Base-by-base conservation (phyloP, 2,888 invertebrate genomes). In the Drosophila melanosoma region DNA sequence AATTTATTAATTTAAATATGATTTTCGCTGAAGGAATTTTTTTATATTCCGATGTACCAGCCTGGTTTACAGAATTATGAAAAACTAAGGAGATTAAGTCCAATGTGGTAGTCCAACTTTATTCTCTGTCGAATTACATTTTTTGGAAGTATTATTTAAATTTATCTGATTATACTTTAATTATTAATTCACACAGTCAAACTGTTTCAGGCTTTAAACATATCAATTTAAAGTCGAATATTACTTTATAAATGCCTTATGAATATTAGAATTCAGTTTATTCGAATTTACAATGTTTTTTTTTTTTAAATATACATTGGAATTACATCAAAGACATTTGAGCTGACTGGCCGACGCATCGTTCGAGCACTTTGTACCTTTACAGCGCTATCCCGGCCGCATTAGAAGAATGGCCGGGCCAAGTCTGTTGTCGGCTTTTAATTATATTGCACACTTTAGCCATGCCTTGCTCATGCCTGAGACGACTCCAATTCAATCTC, bases 401-500 rank as follows among this genome's bases (percentile, higher is more conserved):
- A 89, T 85, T 83, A 82, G 81, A 91, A 82, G 90, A 87, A 82
- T 77, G 75, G 64, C 74, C 76, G 78, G 38, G 12, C 73, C 74
- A 76, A 82, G 84, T 82, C 86, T 88, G 80, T 87, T 91, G 91
- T 91, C 91, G 92, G 91, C 91, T 90, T 92, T 91, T 87, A 90
- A 91, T 82, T 91, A 91, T 91, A 91, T 91, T 91, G 90, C 91
- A 92, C 91, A 87, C 91, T 91, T 90, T 91, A 89, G 91, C 83
- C 82, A 88, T 89, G 88, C 84, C 81, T 68, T 70, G 66, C 70
- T 77, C 72, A 65, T 60, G 59, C 38, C 72, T 59, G 59, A 49
- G 65, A 74, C n/a, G 65, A 74, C n/a, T 75, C 66, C 56, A 29
- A 61, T 60, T 48, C 59, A 61, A 62, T 36, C 61, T 42, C 65